phyloP scores from a whole-genome alignment of 2,113 vertebrate genomes.

The Corythaeola cristata region DNA sequence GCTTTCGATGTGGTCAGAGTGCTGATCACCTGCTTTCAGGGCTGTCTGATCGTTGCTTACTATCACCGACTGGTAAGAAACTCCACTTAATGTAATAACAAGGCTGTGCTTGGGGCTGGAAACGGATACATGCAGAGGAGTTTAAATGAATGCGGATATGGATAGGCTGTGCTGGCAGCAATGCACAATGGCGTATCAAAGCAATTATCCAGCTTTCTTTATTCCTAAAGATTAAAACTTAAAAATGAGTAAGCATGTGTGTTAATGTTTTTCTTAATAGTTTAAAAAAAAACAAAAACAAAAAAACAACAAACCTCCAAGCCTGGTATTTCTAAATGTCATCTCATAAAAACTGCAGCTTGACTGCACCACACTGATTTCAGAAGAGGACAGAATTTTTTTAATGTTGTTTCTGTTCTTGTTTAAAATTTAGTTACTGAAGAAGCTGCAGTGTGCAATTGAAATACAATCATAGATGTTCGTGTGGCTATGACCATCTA shows the following conservation, averaged over 20 bases:
- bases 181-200: background rate
- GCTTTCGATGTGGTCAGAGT: background rate
- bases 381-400: background rate
- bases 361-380: background rate
- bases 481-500: background rate
- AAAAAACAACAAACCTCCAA: background rate
- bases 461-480: background rate
- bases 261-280: background rate
- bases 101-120: background rate
- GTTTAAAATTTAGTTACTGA: background rate
- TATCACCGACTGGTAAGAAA: background rate
- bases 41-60: background rate
- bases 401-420: background rate
- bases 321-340: background rate
- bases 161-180: background rate
- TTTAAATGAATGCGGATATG: background rate
- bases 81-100: background rate
- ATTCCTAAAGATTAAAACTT: background rate
- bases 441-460: background rate
- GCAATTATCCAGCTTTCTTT: background rate
- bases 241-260: background rate
- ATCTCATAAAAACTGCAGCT: background rate
- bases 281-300: background rate
- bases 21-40: background rate
- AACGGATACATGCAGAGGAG: accelerated